Base-by-base conservation (phyloP, 2,888 invertebrate genomes). In the Athetis lepigone region DNA sequence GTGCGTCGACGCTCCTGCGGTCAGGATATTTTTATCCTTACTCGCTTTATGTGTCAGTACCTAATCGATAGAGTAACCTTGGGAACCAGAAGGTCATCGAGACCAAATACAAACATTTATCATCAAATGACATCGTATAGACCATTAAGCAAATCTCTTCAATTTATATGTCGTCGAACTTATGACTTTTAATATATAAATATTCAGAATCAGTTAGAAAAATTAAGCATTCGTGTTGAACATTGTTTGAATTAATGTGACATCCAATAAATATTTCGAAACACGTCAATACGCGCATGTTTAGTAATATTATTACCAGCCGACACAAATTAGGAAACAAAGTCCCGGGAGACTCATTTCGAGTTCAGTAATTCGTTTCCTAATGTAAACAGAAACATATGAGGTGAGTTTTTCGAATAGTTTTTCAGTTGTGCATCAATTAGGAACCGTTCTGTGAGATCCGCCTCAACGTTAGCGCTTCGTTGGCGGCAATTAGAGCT, bases 351-450 rank as follows among this genome's bases (percentile, higher is more conserved):
- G 87, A 84, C 79, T 77, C 65, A 71, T 58, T 61, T 54, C 52
- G 54, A 61, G 27, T 47, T 40, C 11, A 29, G 29, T 29, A 47
- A 56, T 57, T 67, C 72, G 74, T 85, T 90, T 91, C 88, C 88
- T 88, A 85, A 63, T 47, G 59, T 90, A 92, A 93, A 85, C 87
- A 89, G 85, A 82, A 89, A 85, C 92, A 92, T 82, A 85, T 92
- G 92, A 80, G 37, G 49, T 66, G 19, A 63, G 51, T 85, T 83
- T 83, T 84, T 81, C 52, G 19, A 16, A 18, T 39, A 64, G 75
- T 88, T 89, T 89, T 87, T 83, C 74, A 74, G 59, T 72, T 72
- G 64, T 60, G 71, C 57, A 79, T 85, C 86, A 88, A 89, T 89
- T 88, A 88, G 84, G 76, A 80, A 79, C 73, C 76, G 79, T 82